Base-by-base conservation (phyloP, 2,888 invertebrate genomes). In the Malthinus flaveolus region DNA sequence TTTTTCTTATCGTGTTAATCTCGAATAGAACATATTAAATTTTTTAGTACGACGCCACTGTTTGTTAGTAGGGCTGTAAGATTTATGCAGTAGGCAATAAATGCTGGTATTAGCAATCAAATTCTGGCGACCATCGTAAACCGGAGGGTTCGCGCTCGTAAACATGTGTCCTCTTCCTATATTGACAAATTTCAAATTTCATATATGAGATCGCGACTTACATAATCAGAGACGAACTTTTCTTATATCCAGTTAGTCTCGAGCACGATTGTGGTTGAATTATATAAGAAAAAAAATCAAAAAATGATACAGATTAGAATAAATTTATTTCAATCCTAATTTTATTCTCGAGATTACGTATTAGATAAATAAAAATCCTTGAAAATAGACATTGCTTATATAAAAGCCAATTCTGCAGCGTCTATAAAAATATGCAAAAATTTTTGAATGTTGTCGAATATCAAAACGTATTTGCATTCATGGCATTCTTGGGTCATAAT, bases 21-120 rank as follows among this genome's bases (percentile, higher is more conserved):
- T 23, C 23, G 5, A 23, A 5, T 23, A 3, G 35, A n/a, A 10
- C 3, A 10, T 35, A 11, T 35, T 35, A 35, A 31, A 46, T 32
- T 32, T 31, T 31, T 23, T 44, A 15, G 47, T 51, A 54, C 47
- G 35, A 50, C 60, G 57, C 59, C 62, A 60, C 59, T 59, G 62
- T 44, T 34, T 15, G 44, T 13, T 53, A 45, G 49, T 45, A 61
- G 56, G 65, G 70, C 66, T 67, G 63, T 53, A 67, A 74, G 74
- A 73, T 73, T 73, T 73, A 74, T 75, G 71, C 72, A 71, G 68
- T 68, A 66, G 68, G 73, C 73, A 73, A 73, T 75, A 75, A 74
- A 75, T 71, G 75, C 67, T 67, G 68, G 71, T 73, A 73, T 74
- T 73, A 73, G 74, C 73, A 72, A 74, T 74, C 64, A 65, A 63